These are phyloP conservation scores for Heterodera filipjevi DNA, from an alignment of 2,888 invertebrate species.

Conservation along the genomic window DNA sequence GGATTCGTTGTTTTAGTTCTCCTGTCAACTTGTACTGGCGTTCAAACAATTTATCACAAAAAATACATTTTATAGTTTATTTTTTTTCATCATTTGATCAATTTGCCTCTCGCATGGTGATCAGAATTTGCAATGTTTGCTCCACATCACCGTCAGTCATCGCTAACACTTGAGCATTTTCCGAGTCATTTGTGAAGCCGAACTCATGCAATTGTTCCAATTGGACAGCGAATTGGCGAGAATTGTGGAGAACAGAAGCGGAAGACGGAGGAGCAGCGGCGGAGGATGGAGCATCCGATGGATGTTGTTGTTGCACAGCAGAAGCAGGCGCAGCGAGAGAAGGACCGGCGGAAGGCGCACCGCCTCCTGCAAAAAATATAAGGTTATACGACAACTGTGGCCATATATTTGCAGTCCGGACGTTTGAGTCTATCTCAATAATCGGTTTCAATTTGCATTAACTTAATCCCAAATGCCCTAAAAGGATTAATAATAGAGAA, in stretches of 20 bases:
- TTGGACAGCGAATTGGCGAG: slow-evolving; percentile 43
- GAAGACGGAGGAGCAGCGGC: background rate
- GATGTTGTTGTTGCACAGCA: slow-evolving; percentile 13
- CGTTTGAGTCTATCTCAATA: no score
- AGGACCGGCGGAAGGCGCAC: background rate
- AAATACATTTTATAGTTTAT: no score
- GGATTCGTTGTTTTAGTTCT: no score
- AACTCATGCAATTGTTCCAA: slow-evolving; percentile 82
- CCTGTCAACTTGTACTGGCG: no score
- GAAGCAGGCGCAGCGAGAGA: slow-evolving; percentile 15
- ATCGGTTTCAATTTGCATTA: no score
- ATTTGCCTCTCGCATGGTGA: slow-evolving; percentile 71
- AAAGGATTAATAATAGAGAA: no score
- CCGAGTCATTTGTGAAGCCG: slow-evolving; percentile 82
- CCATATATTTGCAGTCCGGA: no score
- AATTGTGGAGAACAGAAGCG: background rate
- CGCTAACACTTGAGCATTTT: slow-evolving; percentile 83
- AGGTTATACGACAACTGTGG: no score
- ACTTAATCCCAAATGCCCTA: no score
- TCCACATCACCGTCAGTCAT: slow-evolving; percentile 79
- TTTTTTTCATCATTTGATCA: background rate
- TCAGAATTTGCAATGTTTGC: slow-evolving; percentile 86
- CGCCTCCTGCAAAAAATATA: no score
- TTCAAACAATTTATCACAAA: no score
- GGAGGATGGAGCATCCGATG: background rate